These are phyloP conservation scores for Amazonetta brasiliensis DNA, from an alignment of 2,797 vertebrate genomes.

Conservation along the genomic window DNA sequence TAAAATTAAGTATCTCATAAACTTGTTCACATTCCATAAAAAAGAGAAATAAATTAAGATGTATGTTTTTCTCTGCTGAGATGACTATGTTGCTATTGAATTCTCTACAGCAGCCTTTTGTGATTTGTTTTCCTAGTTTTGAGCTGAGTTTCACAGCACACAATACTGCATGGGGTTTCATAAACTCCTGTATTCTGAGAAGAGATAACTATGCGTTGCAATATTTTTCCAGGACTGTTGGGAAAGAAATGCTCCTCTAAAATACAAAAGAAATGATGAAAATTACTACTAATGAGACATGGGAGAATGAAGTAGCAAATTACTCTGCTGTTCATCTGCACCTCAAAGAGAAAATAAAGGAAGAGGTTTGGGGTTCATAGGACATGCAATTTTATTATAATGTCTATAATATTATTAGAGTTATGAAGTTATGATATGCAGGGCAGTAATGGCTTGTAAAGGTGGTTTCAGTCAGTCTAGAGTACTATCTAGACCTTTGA, in stretches of 20 bases:
- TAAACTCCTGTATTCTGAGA: neutral
- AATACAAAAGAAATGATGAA: neutral
- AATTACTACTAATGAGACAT: neutral
- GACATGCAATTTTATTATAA: neutral
- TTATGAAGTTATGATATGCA: neutral
- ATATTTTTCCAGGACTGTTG: neutral
- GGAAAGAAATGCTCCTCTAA: neutral
- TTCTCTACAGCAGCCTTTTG: neutral
- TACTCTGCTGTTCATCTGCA: neutral
- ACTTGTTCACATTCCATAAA: neutral
- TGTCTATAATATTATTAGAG: neutral
- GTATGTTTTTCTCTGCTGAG: rapidly evolving
- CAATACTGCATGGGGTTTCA: neutral
- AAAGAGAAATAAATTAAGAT: neutral
- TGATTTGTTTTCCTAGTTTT: neutral
- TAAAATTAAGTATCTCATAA: neutral
- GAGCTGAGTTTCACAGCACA: neutral
- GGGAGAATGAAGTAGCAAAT: neutral
- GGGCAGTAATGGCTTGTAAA: neutral
- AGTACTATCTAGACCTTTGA: neutral
- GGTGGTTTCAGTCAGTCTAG: neutral
- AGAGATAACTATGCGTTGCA: neutral
- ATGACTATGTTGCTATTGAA: neutral
- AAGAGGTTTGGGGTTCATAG: neutral
- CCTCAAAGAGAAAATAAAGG: neutral